Evolutionary conservation across 1,140 invertebrate genomes (phyloP).

Genomic region (Eueides isabella): DNA sequence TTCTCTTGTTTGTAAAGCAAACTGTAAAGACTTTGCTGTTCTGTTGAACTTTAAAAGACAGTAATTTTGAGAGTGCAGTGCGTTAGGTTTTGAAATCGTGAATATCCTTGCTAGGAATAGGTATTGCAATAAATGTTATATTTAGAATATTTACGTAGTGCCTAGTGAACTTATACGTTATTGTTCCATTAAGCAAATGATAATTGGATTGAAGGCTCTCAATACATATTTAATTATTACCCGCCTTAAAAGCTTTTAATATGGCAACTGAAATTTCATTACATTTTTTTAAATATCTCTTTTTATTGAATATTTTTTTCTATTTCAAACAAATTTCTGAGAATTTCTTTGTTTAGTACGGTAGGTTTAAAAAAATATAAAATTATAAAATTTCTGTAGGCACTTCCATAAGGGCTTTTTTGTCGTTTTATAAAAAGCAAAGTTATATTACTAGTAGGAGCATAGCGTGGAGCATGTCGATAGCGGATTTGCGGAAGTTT

Average conservation of each 20-base stretch:
- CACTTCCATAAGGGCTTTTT: conserved; percentile 3
- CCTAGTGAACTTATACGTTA: neutral
- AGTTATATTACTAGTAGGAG: conserved; percentile 20
- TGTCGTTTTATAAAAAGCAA: conserved; percentile 23
- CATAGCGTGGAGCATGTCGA: conserved; percentile 24
- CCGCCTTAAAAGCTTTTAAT: neutral
- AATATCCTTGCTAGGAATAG: neutral
- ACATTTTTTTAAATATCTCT: neutral
- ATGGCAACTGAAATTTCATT: neutral
- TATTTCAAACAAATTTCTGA: neutral
- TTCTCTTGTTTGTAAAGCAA: conserved; percentile 16
- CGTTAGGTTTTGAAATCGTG: neutral
- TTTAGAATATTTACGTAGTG: neutral
- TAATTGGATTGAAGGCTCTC: neutral
- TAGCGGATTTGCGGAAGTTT: conserved; percentile 35
- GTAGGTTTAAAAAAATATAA: neutral
- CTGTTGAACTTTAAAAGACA: conserved; percentile 14
- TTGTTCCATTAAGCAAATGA: neutral
- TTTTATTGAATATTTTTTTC: neutral
- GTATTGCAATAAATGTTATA: neutral
- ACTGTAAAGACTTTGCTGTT: conserved; percentile 5
- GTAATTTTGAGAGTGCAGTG: conserved; percentile 15
- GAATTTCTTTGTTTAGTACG: neutral
- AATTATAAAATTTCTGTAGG: conserved; percentile 1
- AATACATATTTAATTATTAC: neutral